A percentile compares a stretch with the other conserved stretches of the same genome.
These are phyloP conservation scores for Drosophila affinis DNA, from an alignment of 2,888 invertebrate genomes.

Conservation along the genomic window DNA sequence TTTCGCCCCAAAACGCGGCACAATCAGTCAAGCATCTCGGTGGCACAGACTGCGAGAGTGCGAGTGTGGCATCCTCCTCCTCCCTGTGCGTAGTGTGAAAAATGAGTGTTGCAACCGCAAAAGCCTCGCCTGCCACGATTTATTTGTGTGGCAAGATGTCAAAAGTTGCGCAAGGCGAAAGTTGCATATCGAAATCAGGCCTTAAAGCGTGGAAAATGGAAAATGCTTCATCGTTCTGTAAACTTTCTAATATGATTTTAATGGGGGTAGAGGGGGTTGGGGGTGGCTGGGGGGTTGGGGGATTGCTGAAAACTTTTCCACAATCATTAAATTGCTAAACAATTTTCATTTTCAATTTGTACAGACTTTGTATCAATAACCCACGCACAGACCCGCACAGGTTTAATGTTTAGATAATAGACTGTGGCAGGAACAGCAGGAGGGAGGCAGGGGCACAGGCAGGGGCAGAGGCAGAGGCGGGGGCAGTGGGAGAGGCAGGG, in stretches of 20 bases:
- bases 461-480: not conserved
- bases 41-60: not conserved
- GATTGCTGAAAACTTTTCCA: slow-evolving; percentile 47
- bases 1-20: slow-evolving; percentile 59
- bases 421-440: slow-evolving; percentile 28
- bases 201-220: slow-evolving; percentile 39
- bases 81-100: slow-evolving; percentile 60
- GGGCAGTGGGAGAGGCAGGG: not conserved
- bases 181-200: slow-evolving; percentile 12
- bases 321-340: slow-evolving; percentile 63
- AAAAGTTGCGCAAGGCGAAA: slow-evolving; percentile 57
- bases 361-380: slow-evolving; percentile 72
- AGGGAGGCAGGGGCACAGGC: not conserved
- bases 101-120: slow-evolving; percentile 62
- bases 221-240: slow-evolving; percentile 49
- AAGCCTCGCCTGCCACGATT: slow-evolving; percentile 61
- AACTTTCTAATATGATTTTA: slow-evolving; percentile 76
- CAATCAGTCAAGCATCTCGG: slow-evolving; percentile 71
- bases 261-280: slow-evolving; percentile 46
- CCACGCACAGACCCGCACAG: slow-evolving; percentile 10
- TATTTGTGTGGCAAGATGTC: slow-evolving; percentile 71
- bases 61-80: not conserved
- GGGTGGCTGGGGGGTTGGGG: not conserved
- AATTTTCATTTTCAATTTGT: slow-evolving; percentile 73
- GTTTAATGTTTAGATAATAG: slow-evolving; percentile 74